These are phyloP conservation scores for Garrulus glandarius DNA, from an alignment of 2,797 vertebrate genomes.

Conservation along the genomic window DNA sequence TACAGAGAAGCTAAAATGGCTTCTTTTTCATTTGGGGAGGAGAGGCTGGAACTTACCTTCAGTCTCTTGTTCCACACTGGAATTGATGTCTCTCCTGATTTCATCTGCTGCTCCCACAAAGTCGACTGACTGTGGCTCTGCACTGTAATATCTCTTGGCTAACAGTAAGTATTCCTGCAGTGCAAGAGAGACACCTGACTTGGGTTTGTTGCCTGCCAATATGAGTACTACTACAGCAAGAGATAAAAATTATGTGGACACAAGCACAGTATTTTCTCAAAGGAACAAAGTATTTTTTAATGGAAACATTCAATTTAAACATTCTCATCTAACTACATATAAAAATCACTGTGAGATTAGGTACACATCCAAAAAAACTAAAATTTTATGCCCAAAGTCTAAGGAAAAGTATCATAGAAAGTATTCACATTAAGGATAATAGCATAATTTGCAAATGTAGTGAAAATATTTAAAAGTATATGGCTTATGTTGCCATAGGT, in stretches of 20 bases:
- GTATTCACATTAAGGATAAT: not conserved
- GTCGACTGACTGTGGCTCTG: slow-evolving; percentile 81
- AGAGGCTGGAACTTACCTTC: slow-evolving; percentile 75
- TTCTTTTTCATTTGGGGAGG: not conserved
- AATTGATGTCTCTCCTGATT: slow-evolving; percentile 84
- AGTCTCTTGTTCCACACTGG: slow-evolving; percentile 82
- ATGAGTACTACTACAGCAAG: not conserved
- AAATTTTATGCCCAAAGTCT: not conserved
- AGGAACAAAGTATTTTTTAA: not conserved
- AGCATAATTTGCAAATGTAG: not conserved
- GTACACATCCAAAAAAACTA: not conserved
- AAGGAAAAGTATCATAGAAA: not conserved
- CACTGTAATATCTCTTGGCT: slow-evolving; percentile 78
- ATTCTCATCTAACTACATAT: not conserved
- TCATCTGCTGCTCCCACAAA: slow-evolving; percentile 75
- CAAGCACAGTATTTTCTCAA: not conserved
- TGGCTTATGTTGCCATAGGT: not conserved
- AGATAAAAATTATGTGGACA: not conserved
- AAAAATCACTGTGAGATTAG: not conserved
- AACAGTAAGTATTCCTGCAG: slow-evolving; percentile 81
- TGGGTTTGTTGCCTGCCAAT: not conserved
- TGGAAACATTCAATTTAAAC: not conserved
- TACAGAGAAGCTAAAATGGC: not conserved
- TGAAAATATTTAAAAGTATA: not conserved
- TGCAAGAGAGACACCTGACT: not conserved